These are phyloP conservation scores for Drosophila nannoptera DNA, from an alignment of 1,140 invertebrate genomes.

Conservation along the genomic window DNA sequence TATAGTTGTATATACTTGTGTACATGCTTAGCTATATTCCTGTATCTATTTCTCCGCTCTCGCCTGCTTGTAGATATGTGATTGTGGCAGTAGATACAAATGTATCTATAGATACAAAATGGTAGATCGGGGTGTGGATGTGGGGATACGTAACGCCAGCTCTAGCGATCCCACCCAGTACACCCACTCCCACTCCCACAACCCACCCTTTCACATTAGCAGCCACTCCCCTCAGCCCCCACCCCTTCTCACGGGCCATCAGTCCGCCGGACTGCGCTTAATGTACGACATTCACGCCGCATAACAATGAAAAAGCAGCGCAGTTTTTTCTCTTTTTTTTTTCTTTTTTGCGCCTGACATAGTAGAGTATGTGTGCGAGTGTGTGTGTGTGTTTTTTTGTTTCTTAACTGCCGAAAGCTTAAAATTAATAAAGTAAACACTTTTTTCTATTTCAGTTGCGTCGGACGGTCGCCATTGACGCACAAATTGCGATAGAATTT, in stretches of 20 bases:
- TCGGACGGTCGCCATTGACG: conserved; percentile 52
- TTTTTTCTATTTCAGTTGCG: conserved; percentile 43
- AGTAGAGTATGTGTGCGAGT: neutral
- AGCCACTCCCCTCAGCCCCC: neutral
- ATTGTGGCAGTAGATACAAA: conserved; percentile 18
- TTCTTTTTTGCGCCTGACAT: conserved; percentile 3
- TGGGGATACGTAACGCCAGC: conserved; percentile 31
- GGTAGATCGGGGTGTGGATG: conserved; percentile 6
- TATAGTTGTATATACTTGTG: conserved; percentile 2
- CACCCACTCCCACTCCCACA: neutral
- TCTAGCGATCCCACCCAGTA: conserved; percentile 11
- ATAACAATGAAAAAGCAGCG: conserved; percentile 50
- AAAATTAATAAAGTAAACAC: conserved; percentile 76
- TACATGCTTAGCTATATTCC: conserved; percentile 1
- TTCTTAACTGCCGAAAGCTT: conserved; percentile 72
- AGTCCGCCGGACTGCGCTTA: conserved; percentile 42
- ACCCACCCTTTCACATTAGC: too few relatives aligned
- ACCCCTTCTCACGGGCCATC: neutral
- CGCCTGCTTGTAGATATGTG: conserved; percentile 15
- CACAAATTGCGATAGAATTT: conserved; percentile 57
- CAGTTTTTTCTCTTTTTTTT: neutral
- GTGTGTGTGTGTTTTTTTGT: conserved; percentile 41
- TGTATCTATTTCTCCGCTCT: neutral
- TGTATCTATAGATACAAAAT: conserved; percentile 7
- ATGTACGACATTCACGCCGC: conserved; percentile 66